Evolutionary conservation across 2,113 vertebrate genomes (phyloP).

Genomic region (Gnathonemus longibarbis): DNA sequence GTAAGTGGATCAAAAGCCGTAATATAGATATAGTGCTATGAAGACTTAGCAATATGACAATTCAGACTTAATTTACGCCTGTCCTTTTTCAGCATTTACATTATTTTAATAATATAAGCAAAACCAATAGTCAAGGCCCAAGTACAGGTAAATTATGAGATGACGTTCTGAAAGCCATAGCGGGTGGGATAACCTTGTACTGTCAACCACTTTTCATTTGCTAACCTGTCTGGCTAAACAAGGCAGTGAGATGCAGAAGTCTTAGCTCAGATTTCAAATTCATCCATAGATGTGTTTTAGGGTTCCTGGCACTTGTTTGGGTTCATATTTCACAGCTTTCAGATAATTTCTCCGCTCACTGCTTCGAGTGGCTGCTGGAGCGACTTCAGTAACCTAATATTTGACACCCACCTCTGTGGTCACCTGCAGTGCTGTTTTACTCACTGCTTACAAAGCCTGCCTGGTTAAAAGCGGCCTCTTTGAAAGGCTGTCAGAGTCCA

Average conservation of each 20-base stretch:
- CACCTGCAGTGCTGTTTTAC: neutral
- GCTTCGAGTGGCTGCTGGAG: neutral
- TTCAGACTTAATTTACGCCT: neutral
- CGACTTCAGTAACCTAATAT: neutral
- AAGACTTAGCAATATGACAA: neutral
- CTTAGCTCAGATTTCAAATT: neutral
- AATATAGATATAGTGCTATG: neutral
- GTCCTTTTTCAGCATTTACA: neutral
- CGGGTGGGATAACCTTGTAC: neutral
- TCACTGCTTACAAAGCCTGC: neutral
- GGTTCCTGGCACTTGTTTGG: neutral
- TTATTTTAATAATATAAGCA: neutral
- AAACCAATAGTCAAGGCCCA: neutral
- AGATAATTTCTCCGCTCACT: neutral
- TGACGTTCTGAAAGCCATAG: neutral
- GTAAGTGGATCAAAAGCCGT: neutral
- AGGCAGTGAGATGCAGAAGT: neutral
- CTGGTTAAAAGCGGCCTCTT: neutral
- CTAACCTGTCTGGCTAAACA: neutral
- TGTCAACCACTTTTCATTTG: neutral
- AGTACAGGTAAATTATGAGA: neutral
- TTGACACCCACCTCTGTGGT: neutral
- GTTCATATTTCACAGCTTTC: neutral
- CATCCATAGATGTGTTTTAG: neutral
- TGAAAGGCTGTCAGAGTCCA: neutral